Base-by-base conservation (phyloP, 2,888 invertebrate genomes). In the Trichopoda pennipes region DNA sequence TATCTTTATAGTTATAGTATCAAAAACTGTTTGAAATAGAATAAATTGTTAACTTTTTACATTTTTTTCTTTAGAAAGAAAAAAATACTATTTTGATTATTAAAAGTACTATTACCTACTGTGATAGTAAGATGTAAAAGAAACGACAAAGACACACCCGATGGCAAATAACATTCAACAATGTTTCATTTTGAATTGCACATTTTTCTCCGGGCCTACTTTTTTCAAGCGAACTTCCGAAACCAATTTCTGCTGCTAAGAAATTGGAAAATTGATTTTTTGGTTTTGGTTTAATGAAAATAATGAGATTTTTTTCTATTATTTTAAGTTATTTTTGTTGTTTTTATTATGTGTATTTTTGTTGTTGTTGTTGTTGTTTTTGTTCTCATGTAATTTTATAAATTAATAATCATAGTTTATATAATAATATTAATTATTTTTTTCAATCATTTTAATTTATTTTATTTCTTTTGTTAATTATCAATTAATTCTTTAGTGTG, bases 401-500 rank as follows among this genome's bases (percentile, higher is more conserved):
- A 82, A 79, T 82, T 82, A 79, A 75, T 72, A 75, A 79, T 77
- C 63, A 81, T 82, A 68, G 79, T 79, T 28, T 82, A 79, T 79
- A 75, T 61, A 82, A 82, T 79, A 72, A 61, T 82, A 72, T 70
- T 75, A 60, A 28, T 72, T 60, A 35, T 28, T 28, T 38, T 72
- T 35, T 72, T 49, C 44, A 38, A 38, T 38, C 38, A 38, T 60
- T 61, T 63, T 55, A 44, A 14, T 44, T 44, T 44, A 44, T 49
- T 51, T 60, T 72, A 58, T 66, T 38, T 72, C 42, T 42, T 51
- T 64, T 66, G 17, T 77, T 63, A 49, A 61, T 70, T 70, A 75
- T 78, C 75, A 74, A 78, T 78, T 82, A 79, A 55, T 81, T 78
- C 77, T 81, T 81, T 81, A 81, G 81, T 81, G 81, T 81, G 81